Percentiles rank a stretch among this genome's conserved stretches.
Conservation (phyloP, 2,888 invertebrate genomes). For the Steinernema scapterisci region DNA sequence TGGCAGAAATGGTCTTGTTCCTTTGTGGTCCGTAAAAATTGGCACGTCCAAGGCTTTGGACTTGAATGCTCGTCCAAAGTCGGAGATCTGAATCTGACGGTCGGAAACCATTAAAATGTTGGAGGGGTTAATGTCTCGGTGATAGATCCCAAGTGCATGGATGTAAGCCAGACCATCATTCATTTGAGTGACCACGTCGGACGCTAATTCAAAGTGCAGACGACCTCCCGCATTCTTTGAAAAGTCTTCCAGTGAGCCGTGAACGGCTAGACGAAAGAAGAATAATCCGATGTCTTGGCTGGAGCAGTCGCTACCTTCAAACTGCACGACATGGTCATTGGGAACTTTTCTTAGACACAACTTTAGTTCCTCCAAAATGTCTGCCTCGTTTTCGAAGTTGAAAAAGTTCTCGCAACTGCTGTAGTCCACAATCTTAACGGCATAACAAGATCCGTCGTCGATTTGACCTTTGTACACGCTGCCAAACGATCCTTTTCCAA, state of each 20-base stretch:
- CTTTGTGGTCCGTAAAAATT: background rate
- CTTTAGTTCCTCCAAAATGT: background rate
- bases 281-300: background rate
- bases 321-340: background rate
- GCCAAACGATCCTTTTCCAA: background rate
- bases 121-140: background rate
- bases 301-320: background rate
- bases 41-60: background rate
- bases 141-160: background rate
- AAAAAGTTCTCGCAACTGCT: background rate
- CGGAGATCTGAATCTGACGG: background rate
- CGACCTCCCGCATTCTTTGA: constrained; percentile 1
- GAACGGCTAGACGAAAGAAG: background rate
- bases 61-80: background rate
- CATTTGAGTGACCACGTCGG: background rate
- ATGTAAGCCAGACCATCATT: constrained; percentile 6
- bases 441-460: background rate
- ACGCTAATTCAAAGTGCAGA: background rate
- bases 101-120: background rate
- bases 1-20: background rate
- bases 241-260: background rate
- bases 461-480: background rate
- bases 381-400: constrained; percentile 2
- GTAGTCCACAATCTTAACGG: background rate
- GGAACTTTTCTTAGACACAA: background rate